Evolutionary conservation across 2,888 invertebrate species (phyloP).

Genomic region (Herminia tarsipennalis): DNA sequence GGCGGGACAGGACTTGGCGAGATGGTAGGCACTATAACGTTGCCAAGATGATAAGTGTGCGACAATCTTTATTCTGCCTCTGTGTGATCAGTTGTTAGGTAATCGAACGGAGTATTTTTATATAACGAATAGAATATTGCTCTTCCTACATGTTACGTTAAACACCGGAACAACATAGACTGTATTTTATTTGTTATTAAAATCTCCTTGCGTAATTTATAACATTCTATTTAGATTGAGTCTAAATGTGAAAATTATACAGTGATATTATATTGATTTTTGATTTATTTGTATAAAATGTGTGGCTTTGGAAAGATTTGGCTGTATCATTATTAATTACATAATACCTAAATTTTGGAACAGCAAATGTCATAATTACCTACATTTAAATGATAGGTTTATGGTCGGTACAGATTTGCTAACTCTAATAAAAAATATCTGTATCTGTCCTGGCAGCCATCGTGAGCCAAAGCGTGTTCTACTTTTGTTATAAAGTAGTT

Average conservation of each 20-base stretch:
- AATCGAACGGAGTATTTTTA: conserved; percentile 29
- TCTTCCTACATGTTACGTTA: conserved; percentile 42
- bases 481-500: too few species aligned
- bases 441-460: too few species aligned
- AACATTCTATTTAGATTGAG: conserved; percentile 13
- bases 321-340: too few species aligned
- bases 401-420: too few species aligned
- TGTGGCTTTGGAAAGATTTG: background rate
- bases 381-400: too few species aligned
- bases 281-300: conserved; percentile 6
- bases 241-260: conserved; percentile 9
- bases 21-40: too few species aligned
- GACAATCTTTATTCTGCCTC: conserved; percentile 7
- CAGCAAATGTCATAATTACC: too few species aligned
- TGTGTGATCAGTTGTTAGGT: conserved; percentile 17
- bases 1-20: too few species aligned
- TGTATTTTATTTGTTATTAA: conserved; percentile 6
- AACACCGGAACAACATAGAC: conserved; percentile 27
- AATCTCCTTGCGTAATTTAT: conserved; percentile 20
- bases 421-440: too few species aligned
- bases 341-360: background rate
- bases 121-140: conserved; percentile 32
- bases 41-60: too few species aligned
- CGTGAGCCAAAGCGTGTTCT: too few species aligned
- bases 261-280: conserved; percentile 3